Evolutionary conservation across 1,140 invertebrate species (phyloP).

Genomic region (Cyrtorhinus lividipennis): DNA sequence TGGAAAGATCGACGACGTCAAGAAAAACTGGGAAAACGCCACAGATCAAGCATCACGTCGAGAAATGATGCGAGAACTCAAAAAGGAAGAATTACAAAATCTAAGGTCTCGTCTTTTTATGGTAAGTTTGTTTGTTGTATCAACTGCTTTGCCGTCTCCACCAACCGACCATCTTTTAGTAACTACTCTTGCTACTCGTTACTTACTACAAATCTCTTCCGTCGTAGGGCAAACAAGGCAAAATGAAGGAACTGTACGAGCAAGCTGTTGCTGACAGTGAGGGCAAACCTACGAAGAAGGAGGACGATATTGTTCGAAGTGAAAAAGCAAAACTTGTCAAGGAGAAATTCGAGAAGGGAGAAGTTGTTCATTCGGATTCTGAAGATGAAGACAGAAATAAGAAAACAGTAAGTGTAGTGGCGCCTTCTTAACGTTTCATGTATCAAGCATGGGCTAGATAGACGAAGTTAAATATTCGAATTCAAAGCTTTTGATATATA

Average conservation of each 20-base stretch:
- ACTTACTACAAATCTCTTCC: no score
- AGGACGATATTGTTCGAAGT: conserved; percentile 34
- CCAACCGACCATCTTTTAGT: no score
- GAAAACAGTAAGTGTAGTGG: conserved; percentile 2
- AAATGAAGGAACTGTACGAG: conserved; percentile 83
- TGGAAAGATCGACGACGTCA: conserved; percentile 70
- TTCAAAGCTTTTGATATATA: no score
- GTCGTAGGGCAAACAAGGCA: conserved; percentile 64
- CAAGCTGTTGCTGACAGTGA: conserved; percentile 71
- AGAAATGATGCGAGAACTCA: conserved; percentile 57
- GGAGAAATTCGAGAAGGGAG: conserved; percentile 69
- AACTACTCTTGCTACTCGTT: no score
- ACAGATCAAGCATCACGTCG: conserved; percentile 38
- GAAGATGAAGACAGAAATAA: conserved; percentile 36
- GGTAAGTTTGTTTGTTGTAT: no score
- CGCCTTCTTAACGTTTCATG: neutral
- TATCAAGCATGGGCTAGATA: no score
- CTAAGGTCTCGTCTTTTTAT: conserved; percentile 68
- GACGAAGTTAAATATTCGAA: no score
- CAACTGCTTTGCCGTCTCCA: no score
- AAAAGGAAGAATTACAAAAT: conserved; percentile 75
- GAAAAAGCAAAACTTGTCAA: conserved; percentile 56
- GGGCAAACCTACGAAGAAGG: conserved; percentile 42
- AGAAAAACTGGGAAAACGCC: conserved; percentile 58
- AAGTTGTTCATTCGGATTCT: conserved; percentile 34